These are phyloP conservation scores for Petrocephalus zakoni DNA, from an alignment of 2,113 vertebrate species.

Conservation along the genomic window DNA sequence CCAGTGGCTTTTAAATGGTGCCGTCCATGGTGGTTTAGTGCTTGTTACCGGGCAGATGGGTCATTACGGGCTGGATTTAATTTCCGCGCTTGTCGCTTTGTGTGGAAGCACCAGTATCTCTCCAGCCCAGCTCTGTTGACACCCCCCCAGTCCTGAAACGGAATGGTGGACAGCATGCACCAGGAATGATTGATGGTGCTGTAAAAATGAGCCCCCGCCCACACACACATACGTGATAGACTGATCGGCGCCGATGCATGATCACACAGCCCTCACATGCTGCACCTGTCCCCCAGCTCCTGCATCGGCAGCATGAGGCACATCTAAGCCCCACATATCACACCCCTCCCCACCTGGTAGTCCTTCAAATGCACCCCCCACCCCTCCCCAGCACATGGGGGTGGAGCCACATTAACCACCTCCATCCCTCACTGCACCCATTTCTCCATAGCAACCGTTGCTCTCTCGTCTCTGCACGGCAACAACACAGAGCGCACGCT, in stretches of 20 bases:
- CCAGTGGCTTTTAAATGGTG: background rate
- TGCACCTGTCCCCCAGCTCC: background rate
- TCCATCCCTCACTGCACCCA: background rate
- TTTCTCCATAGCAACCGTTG: background rate
- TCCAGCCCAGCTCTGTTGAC: background rate
- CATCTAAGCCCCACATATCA: background rate
- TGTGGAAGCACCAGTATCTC: background rate
- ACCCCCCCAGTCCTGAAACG: background rate
- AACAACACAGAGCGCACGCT: slow-evolving; percentile 24
- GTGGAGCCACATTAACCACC: background rate
- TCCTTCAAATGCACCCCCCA: background rate
- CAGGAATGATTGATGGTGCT: slow-evolving; percentile 4
- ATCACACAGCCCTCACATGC: background rate
- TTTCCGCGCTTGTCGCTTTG: background rate
- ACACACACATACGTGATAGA: background rate
- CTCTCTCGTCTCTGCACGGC: slow-evolving; percentile 4
- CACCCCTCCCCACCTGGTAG: background rate
- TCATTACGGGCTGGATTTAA: background rate
- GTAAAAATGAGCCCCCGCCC: background rate
- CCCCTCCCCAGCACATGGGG: background rate
- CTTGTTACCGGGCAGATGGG: background rate
- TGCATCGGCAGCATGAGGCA: background rate
- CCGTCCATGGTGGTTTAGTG: background rate
- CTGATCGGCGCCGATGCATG: background rate
- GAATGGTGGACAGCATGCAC: background rate